Evolutionary conservation across 2,113 vertebrate genomes (phyloP).

Genomic region (Erythrolamprus reginae): DNA sequence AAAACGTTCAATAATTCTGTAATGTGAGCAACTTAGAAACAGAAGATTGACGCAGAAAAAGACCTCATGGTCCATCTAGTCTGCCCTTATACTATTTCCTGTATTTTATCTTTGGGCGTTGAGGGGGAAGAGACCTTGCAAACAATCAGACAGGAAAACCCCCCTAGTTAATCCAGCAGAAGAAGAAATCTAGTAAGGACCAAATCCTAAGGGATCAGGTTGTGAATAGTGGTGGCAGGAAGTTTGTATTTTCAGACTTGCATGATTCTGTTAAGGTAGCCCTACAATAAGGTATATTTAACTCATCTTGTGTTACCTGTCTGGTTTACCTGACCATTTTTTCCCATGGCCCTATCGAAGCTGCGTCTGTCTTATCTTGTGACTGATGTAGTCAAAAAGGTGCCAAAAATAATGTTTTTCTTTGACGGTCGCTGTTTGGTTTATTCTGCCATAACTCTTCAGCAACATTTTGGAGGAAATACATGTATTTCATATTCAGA

Average conservation of each 20-base stretch:
- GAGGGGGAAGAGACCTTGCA: too few relatives aligned
- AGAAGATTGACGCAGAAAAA: too few relatives aligned
- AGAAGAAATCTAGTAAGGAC: too few relatives aligned
- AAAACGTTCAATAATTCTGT: too few relatives aligned
- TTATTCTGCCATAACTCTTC: conserved; percentile 20
- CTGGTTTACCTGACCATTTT: background rate
- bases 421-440: conserved; percentile 62
- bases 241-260: background rate
- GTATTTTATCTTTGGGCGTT: too few relatives aligned
- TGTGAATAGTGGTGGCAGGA: background rate
- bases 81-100: too few relatives aligned
- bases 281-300: background rate
- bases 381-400: conserved; percentile 61
- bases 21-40: too few relatives aligned
- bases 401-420: conserved; percentile 52
- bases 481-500: conserved; percentile 22
- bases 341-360: conserved; percentile 59
- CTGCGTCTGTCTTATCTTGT: conserved; percentile 49
- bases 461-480: conserved; percentile 56
- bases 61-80: too few relatives aligned
- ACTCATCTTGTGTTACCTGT: background rate
- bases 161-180: too few relatives aligned
- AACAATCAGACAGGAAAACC: too few relatives aligned
- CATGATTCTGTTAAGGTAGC: background rate
- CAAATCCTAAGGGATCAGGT: background rate